Base-by-base conservation (phyloP, 2,797 vertebrate genomes). In the Labeo calbasu region DNA sequence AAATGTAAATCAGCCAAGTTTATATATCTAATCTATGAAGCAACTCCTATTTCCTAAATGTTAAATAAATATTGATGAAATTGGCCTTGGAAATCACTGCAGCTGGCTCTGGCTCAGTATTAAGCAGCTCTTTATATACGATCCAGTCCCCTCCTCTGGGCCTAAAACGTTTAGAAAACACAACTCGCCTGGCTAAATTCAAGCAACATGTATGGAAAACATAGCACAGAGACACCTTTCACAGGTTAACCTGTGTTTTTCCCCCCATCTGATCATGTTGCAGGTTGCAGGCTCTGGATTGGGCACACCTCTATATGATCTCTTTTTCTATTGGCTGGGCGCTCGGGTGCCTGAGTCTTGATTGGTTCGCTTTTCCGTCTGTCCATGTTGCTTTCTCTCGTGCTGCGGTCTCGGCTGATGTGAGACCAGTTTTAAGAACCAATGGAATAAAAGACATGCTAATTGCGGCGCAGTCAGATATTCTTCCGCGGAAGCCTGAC, bases 341-440 rank as follows among this genome's bases (percentile, higher is more conserved):
- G 0, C 8, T 2, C 8, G 40, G 14, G 1, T 72, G 8, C 3
- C 2, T 57, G 69, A 4, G 46, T 73, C 78, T 9, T 87, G 50
- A 90, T 89, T 89, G 90, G 90, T 61, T 50, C 10, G 19, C 11
- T 2, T 10, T 14, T 23, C 71, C 79, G 91, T 84, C 90, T 48
- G 84, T 93, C 86, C 51, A 53, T 2, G n/a, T 5, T 0, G 81
- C 2, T 50, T 23, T 1, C 1, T 68, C 86, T 77, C 88, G 81
- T 87, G 91, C 57, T 19, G 65, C 91, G 86, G 50, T 28, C 93
- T 97, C 94, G 91, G 95, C 95, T 92, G 96, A 97, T 96, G 93
- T 96, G 95, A 91, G 87, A 72, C 92, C 92, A 95, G 93, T 1
- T 12, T 32, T 0, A 15, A 0, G 69, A 90, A 86, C 95, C 95